These are phyloP conservation scores for Cecidostiba fungosa DNA, from an alignment of 2,888 invertebrate species.

Conservation along the genomic window DNA sequence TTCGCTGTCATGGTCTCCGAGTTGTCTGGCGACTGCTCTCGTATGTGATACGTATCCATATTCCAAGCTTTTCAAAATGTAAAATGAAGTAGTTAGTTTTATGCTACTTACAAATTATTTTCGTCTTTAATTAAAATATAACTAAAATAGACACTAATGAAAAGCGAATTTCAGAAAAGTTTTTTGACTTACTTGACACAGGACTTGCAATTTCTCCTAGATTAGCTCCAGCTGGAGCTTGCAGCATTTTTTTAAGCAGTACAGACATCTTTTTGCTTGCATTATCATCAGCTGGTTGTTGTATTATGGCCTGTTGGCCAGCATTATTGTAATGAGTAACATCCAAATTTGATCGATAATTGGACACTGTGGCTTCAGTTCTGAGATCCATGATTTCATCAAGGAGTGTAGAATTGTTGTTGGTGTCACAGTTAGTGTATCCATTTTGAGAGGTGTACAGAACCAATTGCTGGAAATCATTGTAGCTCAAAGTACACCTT, in stretches of 20 bases:
- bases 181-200: slow-evolving; percentile 62
- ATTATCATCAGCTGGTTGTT: slow-evolving; percentile 12
- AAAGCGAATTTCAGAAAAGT: neutral
- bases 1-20: slow-evolving; percentile 77
- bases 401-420: slow-evolving; percentile 68
- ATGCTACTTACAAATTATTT: neutral
- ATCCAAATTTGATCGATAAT: slow-evolving; percentile 44
- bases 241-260: slow-evolving; percentile 76
- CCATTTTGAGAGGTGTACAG: slow-evolving; percentile 71
- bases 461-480: slow-evolving; percentile 73
- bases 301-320: slow-evolving; percentile 20
- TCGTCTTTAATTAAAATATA: neutral
- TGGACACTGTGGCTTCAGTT: slow-evolving; percentile 64
- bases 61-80: slow-evolving; percentile 42
- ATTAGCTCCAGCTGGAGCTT: slow-evolving; percentile 77
- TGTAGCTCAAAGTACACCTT: slow-evolving; percentile 69
- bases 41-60: slow-evolving; percentile 35
- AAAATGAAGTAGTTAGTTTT: neutral
- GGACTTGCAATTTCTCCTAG: slow-evolving; percentile 75
- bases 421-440: slow-evolving; percentile 70
- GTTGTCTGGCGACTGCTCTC: slow-evolving; percentile 71
- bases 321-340: slow-evolving; percentile 15
- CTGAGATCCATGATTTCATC: slow-evolving; percentile 71
- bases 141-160: neutral
- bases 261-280: slow-evolving; percentile 54